Base-by-base conservation (phyloP, 1,140 invertebrate species). In the Nixonia krombeini region DNA sequence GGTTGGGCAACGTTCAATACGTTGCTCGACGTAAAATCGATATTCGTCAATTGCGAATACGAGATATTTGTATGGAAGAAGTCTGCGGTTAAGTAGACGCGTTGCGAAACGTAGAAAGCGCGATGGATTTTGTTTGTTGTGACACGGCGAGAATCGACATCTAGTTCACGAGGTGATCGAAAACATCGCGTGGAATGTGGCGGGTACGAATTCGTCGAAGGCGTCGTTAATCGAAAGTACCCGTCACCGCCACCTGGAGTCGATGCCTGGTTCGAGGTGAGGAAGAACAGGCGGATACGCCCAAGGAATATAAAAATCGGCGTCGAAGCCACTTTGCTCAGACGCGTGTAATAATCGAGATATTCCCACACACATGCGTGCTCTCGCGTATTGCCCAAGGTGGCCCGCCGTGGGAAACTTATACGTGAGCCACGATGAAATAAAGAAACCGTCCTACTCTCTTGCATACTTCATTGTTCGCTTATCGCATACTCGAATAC, bases 391-490 rank as follows among this genome's bases (percentile, higher is more conserved):
- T 50, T 63, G 53, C 42, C 47, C 53, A 57, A 62, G 65, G 49
- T 70, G 72, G 65, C 73, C 75, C 74, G 76, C 64, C 82, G 83
- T 85, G 84, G 83, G 83, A 85, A 85, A 84, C 75, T 79, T 74
- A 82, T 80, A 84, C 82, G 83, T 84, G 82, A 82, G 76, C 61
- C 51, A 46, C 65, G 63, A 62, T 73, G 52, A 70, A 70, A 70
- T 70, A 56, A 70, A 72, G 56, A 69, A 69, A 69, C 62, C 57
- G 63, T 65, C 52, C 65, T 9, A 47, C 52, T 51, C 45, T 45
- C 57, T 53, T 57, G 40, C 52, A 49, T 51, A 13, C 53, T 45
- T 57, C 13, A 23, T 44, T 40, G 31, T 56, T 63, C 56, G 41
- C 33, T 58, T 58, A 65, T 62, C 58, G 52, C 52, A 33, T 61